Evolutionary conservation across 2,113 vertebrate genomes (phyloP).

Genomic region (Salvelinus fontinalis): DNA sequence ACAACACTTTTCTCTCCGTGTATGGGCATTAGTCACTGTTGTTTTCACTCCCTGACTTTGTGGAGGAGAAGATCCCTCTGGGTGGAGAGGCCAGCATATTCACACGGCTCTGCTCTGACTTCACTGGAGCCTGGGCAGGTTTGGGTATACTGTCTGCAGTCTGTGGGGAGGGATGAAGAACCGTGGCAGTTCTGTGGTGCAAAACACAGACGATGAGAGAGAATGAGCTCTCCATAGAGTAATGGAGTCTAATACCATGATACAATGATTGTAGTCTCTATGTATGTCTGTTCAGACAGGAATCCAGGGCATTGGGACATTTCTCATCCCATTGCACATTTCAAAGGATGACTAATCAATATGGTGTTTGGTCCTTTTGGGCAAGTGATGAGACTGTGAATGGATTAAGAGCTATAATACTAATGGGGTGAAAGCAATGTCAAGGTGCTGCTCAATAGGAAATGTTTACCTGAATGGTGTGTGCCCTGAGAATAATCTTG

Average conservation of each 20-base stretch:
- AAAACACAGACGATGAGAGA: neutral
- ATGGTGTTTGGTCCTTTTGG: neutral
- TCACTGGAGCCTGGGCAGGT: neutral
- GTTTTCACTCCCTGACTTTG: neutral
- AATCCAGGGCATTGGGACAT: slow-evolving; percentile 3
- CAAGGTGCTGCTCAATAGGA: neutral
- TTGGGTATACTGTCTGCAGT: neutral
- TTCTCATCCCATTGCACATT: slow-evolving; percentile 3
- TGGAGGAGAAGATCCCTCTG: no score
- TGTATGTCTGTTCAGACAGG: neutral
- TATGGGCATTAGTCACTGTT: slow-evolving; percentile 4
- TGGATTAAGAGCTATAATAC: neutral
- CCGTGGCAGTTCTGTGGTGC: neutral
- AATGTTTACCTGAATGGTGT: neutral
- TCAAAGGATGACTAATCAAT: slow-evolving; percentile 26
- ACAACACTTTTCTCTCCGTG: slow-evolving; percentile 1
- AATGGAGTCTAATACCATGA: slow-evolving; percentile 13
- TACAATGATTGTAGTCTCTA: neutral
- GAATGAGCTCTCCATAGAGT: neutral
- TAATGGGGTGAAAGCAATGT: neutral
- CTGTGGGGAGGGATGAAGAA: neutral
- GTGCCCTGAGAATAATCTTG: neutral
- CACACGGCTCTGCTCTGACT: neutral
- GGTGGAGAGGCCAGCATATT: neutral
- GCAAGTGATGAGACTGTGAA: neutral